These are phyloP conservation scores for Chauna torquata DNA, from an alignment of 2,113 vertebrate genomes.

Conservation along the genomic window DNA sequence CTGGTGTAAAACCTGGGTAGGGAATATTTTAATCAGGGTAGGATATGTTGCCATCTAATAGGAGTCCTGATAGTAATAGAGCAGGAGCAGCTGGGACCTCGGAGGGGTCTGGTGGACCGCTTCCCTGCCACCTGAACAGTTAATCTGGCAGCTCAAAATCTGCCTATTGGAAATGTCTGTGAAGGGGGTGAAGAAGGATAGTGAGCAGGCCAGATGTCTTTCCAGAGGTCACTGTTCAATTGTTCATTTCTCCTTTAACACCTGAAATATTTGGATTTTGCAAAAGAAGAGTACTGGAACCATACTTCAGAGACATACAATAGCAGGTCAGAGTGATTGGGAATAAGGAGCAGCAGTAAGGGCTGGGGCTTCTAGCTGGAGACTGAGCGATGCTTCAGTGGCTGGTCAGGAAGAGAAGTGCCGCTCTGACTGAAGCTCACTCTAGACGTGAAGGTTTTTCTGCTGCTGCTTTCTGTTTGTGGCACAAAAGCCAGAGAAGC, in stretches of 20 bases:
- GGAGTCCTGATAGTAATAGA: neutral
- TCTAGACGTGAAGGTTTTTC: neutral
- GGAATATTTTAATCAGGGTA: neutral
- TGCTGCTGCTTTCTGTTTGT: neutral
- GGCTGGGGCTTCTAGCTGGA: neutral
- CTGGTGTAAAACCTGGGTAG: neutral
- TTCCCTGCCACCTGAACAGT: conserved; percentile 26
- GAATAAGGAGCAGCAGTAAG: neutral
- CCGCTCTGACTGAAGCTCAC: neutral
- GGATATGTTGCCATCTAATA: neutral
- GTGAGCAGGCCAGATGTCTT: neutral
- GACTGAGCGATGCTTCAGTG: neutral
- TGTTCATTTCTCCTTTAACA: neutral
- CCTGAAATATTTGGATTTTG: neutral
- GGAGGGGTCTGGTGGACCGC: neutral
- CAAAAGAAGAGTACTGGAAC: neutral
- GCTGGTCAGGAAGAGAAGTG: neutral
- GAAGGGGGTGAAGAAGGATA: neutral
- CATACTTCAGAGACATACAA: rapidly evolving
- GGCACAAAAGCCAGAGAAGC: neutral
- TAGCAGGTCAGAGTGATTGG: neutral
- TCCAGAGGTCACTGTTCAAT: neutral
- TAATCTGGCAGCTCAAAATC: conserved; percentile 7
- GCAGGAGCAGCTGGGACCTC: conserved; percentile 4
- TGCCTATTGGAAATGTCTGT: neutral